Evolutionary conservation across 2,797 vertebrate species (phyloP).

Genomic region (Luscinia megarhynchos): DNA sequence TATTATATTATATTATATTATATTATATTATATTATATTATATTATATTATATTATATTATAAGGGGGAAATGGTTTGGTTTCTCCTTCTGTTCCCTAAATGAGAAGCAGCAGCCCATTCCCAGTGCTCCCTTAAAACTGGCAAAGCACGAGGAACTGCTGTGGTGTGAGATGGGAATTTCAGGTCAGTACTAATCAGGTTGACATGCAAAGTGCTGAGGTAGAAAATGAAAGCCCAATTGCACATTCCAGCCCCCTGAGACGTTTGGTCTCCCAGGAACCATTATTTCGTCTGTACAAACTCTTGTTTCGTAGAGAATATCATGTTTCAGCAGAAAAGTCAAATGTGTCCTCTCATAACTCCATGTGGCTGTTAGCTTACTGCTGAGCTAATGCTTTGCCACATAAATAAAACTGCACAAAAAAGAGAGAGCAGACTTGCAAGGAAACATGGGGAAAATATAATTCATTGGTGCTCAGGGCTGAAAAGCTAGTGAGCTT

Average conservation of each 20-base stretch:
- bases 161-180: background rate
- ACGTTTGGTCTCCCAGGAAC: constrained; percentile 29
- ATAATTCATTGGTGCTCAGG: constrained; percentile 36
- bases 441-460: constrained; percentile 18
- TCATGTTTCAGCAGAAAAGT: constrained; percentile 66
- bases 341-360: constrained; percentile 58
- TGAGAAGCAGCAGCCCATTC: background rate
- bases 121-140: background rate
- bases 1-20: background rate
- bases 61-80: background rate
- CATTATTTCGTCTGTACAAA: constrained; percentile 36
- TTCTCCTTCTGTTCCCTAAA: background rate
- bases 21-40: background rate
- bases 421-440: constrained; percentile 39
- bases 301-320: constrained; percentile 55
- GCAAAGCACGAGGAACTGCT: background rate
- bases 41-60: background rate
- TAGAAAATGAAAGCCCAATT: background rate
- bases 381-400: constrained; percentile 70
- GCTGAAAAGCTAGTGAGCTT: constrained; percentile 56
- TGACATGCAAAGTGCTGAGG: constrained; percentile 41
- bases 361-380: constrained; percentile 66
- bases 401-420: constrained; percentile 60
- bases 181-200: constrained; percentile 29
- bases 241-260: constrained; percentile 18